Base-by-base conservation (phyloP, 2,888 invertebrate genomes). In the Clitarchus hookeri region DNA sequence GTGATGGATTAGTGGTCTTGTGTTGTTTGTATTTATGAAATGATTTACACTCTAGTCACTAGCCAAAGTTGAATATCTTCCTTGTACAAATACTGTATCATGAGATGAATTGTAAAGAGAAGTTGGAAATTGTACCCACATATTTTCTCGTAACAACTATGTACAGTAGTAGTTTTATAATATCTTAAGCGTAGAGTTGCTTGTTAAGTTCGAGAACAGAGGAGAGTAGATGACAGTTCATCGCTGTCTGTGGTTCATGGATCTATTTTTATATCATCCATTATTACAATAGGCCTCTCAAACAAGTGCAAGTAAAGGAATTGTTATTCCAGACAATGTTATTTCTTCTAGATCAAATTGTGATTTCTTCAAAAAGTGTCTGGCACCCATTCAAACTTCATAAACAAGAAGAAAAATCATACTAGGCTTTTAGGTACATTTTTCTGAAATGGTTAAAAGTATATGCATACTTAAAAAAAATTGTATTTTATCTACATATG, bases 231-330 rank as follows among this genome's bases (percentile, higher is more conserved):
- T 23, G n/a, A 23, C 23, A n/a, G n/a, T 23, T 19, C n/a, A 65
- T n/a, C n/a, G 16, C 19, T 65, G 65, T 65, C 65, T 65, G 23
- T 65, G n/a, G 65, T n/a, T 65, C 23, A n/a, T n/a, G 65, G 19
- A 65, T 65, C 65, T 65, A 65, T 65, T 65, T 65, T 65, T 65
- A n/a, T 65, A 65, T 65, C 65, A 65, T 65, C 65, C 65, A n/a
- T 65, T 65, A 65, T 65, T 65, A 65, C 8, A 48, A 19, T 65
- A 65, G 65, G 65, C 8, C 65, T 65, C 65, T 65, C 65, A 65
- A 19, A 65, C 65, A 65, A n/a, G 65, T 65, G 23, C 65, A 65
- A 19, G 16, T 19, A 65, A n/a, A 19, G 11, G 23, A 48, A 48
- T 8, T 48, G 48, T 48, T 48, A 48, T 16, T 48, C 12, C 12